Evolutionary conservation across 2,113 vertebrate genomes (phyloP).

Genomic region (Picathartes gymnocephalus): DNA sequence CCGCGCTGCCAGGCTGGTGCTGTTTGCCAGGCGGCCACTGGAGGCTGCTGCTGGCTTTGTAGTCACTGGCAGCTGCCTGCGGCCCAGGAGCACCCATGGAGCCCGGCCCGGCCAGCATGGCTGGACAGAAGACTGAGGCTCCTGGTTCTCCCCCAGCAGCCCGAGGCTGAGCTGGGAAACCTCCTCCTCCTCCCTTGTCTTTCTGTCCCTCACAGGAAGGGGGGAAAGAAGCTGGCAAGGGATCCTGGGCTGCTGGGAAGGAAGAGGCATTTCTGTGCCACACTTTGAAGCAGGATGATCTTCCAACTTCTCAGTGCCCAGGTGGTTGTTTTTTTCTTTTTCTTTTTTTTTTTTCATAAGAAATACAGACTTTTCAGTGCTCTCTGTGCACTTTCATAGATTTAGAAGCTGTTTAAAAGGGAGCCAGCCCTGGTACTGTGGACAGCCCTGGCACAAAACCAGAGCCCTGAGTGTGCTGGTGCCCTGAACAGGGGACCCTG

Average conservation of each 20-base stretch:
- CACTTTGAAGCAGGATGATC: neutral
- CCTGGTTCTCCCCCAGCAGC: neutral
- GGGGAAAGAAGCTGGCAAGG: neutral
- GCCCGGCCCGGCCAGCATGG: neutral
- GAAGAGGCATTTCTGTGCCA: neutral
- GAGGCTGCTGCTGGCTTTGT: slow-evolving; percentile 64
- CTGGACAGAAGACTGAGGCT: neutral
- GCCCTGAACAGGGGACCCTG: neutral
- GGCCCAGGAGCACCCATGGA: neutral
- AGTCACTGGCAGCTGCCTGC: neutral
- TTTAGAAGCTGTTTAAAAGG: neutral
- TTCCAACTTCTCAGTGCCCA: neutral
- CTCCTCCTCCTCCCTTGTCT: neutral
- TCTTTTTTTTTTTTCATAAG: neutral
- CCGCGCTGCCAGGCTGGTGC: neutral
- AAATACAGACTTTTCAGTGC: neutral
- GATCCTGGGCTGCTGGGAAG: neutral
- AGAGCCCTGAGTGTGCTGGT: neutral
- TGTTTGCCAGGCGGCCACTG: slow-evolving; percentile 42
- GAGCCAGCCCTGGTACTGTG: no score
- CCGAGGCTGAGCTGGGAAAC: neutral
- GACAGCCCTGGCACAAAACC: no score
- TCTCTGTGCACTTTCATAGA: neutral
- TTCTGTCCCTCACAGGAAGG: neutral
- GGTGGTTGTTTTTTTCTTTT: no score